Base-by-base conservation (phyloP, 92 coral and sea anemone genomes). In the Phenganax marumi region DNA sequence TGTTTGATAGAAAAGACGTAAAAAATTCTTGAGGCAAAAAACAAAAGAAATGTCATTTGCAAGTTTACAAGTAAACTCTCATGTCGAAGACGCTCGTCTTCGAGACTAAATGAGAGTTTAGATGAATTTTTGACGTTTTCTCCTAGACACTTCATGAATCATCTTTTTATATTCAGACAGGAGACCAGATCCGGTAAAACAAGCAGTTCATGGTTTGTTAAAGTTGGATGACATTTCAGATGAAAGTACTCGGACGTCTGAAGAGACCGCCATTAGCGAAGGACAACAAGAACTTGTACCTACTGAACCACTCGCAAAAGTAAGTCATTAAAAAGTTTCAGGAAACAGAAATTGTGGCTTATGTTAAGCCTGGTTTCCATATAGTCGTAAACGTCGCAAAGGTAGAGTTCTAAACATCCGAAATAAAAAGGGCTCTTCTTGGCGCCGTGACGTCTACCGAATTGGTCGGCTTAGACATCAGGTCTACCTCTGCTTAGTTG, bases 151-250 rank as follows among this genome's bases (percentile, higher is more conserved):
- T 19, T 2, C 63, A 56, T 56, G 63, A 56, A 56, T 69, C 17
- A 33, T 69, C 4, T 72, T 72, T 43, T 48, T 13, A 8, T 50
- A 21, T 12, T 8, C 26, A 78, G 83, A 62, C 60, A 78, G 47
- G 47, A 78, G 3, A 39, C 26, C 7, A 39, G 83, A 78, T 78
- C 71, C 51, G 12, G 49, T 78, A 12, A 78, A 78, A 48, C 83
- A 78, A 8, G 83, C 83, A 8, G 57, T 78, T 1, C 48, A 52
- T 21, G 83, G 73, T 48, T 13, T 78, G 16, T 50, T 78, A 57
- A 61, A 50, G 18, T 61, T 60, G 39, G 60, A 78, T 16, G 83
- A 78, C 12, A 57, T 33, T 49, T 50, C 57, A 17, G 83, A 78
- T 50, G 83, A 50, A 47, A 60, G 48, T 4, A 78, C 71, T 14